Percentiles rank a stretch among this genome's conserved stretches.
These are phyloP conservation scores for Mythimna vitellina DNA, from an alignment of 2,888 invertebrate species.

Conservation along the genomic window DNA sequence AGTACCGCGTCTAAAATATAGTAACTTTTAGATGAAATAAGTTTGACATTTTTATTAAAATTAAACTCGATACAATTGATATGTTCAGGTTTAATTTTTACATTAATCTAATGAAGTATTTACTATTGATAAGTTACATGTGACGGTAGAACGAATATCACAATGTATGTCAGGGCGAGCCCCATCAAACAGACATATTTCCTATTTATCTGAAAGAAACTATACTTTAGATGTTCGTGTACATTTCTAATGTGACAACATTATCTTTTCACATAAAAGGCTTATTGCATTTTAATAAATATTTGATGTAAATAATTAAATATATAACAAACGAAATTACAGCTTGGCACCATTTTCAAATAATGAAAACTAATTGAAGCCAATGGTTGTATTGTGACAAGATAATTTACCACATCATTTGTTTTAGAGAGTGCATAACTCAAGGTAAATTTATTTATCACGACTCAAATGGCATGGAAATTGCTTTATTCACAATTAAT, in stretches of 20 bases:
- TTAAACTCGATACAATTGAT: constrained; percentile 53
- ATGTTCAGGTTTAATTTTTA: constrained; percentile 57
- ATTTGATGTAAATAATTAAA: constrained; percentile 47
- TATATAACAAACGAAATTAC: constrained; percentile 56
- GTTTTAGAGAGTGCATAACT: constrained; percentile 72
- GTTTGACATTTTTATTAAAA: constrained; percentile 25
- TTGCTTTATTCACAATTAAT: constrained; percentile 55
- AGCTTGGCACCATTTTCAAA: constrained; percentile 68
- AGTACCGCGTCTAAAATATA: constrained; percentile 70
- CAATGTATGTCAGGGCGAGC: not conserved
- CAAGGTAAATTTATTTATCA: constrained; percentile 67
- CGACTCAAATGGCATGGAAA: constrained; percentile 51
- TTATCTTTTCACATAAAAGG: constrained; percentile 63
- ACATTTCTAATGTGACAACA: constrained; percentile 67
- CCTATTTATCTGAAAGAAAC: constrained; percentile 41
- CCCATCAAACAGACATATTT: not conserved
- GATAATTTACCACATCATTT: constrained; percentile 66
- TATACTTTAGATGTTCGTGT: constrained; percentile 64
- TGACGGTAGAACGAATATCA: constrained; percentile 29
- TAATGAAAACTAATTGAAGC: constrained; percentile 56
- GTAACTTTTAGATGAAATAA: constrained; percentile 60
- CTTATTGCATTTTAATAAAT: constrained; percentile 55
- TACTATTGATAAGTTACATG: constrained; percentile 3
- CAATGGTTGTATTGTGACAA: constrained; percentile 58
- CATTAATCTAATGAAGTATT: constrained; percentile 23